phyloP scores from a whole-genome alignment of 2,888 invertebrate genomes.

The Pristionchus maxplancki region DNA sequence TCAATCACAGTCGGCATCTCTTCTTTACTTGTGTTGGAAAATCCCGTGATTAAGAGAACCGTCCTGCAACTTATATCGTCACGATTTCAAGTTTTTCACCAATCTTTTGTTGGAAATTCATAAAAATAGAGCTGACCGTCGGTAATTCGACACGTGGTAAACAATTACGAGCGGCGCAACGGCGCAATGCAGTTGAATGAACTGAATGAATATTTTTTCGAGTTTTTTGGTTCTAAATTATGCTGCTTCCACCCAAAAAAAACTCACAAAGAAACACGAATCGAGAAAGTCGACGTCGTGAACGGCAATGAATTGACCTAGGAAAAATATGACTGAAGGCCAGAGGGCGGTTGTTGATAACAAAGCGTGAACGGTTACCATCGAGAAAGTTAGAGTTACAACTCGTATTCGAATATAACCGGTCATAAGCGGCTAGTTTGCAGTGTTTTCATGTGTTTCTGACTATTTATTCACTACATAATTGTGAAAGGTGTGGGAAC shows the following conservation, averaged over 20 bases:
- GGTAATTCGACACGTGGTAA: background rate
- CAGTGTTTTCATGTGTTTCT: too few relatives aligned
- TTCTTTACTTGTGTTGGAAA: background rate
- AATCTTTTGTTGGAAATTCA: too few relatives aligned
- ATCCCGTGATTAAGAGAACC: background rate
- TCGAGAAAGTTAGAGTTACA: too few relatives aligned
- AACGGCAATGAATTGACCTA: background rate
- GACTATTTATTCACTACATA: too few relatives aligned
- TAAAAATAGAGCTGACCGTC: background rate
- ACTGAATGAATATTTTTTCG: too few relatives aligned
- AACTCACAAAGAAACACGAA: constrained; percentile 1
- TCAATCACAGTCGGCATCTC: background rate
- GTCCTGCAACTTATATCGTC: too few relatives aligned
- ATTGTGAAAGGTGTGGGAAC: too few relatives aligned
- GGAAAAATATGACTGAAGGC: background rate
- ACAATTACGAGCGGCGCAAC: background rate
- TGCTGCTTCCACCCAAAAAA: too few relatives aligned
- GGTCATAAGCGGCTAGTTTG: too few relatives aligned
- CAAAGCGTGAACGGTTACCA: background rate
- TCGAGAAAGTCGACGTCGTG: background rate
- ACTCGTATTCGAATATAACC: too few relatives aligned
- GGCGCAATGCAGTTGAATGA: background rate
- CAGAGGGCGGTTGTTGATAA: background rate
- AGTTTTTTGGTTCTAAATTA: background rate
- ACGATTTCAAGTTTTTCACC: too few relatives aligned